phyloP scores from a whole-genome alignment of 2,113 vertebrate species.

The Hyaena hyaena region DNA sequence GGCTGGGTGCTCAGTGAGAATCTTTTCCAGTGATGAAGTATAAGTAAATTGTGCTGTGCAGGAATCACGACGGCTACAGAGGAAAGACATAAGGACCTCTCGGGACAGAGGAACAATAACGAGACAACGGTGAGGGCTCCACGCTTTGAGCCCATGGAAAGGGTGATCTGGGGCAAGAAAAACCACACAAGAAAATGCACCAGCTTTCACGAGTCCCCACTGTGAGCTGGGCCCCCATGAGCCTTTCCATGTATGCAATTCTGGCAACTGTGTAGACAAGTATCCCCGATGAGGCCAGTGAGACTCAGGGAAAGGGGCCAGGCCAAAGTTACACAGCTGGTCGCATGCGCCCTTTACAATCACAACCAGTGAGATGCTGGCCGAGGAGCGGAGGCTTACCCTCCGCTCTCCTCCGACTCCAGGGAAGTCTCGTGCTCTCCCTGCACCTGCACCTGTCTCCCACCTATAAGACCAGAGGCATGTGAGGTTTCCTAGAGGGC shows the following conservation, averaged over 20 bases:
- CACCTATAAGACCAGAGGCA: neutral
- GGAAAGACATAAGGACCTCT: too few relatives aligned
- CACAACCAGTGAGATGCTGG: neutral
- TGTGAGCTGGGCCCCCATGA: neutral
- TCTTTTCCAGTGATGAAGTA: neutral
- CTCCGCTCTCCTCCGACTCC: neutral
- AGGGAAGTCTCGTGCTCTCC: neutral
- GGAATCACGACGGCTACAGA: neutral
- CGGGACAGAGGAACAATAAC: neutral
- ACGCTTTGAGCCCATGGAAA: neutral
- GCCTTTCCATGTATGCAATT: neutral
- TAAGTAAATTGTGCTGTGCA: neutral
- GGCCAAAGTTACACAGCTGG: neutral
- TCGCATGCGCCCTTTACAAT: too few relatives aligned
- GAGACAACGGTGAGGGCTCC: neutral
- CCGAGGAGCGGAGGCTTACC: neutral
- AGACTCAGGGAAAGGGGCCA: neutral
- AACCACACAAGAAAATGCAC: accelerated
- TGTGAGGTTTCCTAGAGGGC: neutral
- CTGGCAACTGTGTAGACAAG: neutral
- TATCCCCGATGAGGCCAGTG: neutral
- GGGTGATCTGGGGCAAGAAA: neutral
- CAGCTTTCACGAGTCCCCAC: neutral
- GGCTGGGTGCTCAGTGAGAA: neutral
- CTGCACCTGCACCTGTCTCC: neutral